Evolutionary conservation across 2,888 invertebrate genomes (phyloP), one percentile per base, ranked within the genome.

Genomic region (Galerucella calmariensis): DNA sequence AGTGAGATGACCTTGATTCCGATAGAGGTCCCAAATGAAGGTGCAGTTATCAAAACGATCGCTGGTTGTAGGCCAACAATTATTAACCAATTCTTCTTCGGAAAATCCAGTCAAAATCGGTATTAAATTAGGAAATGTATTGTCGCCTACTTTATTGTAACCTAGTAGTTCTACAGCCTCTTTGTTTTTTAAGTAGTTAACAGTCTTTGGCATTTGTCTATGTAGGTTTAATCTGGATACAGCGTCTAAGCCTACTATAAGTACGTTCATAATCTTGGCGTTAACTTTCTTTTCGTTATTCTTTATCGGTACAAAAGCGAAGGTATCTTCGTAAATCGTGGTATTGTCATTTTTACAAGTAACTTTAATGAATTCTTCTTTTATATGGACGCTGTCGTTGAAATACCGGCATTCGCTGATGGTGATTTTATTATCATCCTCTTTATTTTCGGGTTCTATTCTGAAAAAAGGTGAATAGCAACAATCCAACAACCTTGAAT

Each of bases 91-190:
- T 82, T 95, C 94, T 0, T 88, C 88, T 44, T 91, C 91, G 59
- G 90, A 90, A 61, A 92, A 85, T 0, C 97, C 97, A 2, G 92
- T 91, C 12, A 97, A 88, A 77, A 95, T 90, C 0, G 97, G 94
- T 9, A 94, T 91, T 74, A 98, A 86, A 86, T 98, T 98, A 0
- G 97, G 96, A 85, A 95, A 97, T 0, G 97, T 97, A 86, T 97
- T 98, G 86, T 97, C 97, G 3, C 93, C 98, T 10, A 98, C 94
- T 90, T 97, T 98, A 85, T 95, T 97, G 86, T 96, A 97, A 6
- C 97, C 98, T 79, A 93, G 87, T 84, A 98, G 89, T 84, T 96
- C 96, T 68, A 95, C 90, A 56, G 93, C 93, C 14, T 90, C 90
- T 75, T 94, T 88, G 65, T 84, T 77, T 74, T 90, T 88, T 68